Evolutionary conservation across 1,140 invertebrate species (phyloP).

Genomic region (Probaryconus sp.): DNA sequence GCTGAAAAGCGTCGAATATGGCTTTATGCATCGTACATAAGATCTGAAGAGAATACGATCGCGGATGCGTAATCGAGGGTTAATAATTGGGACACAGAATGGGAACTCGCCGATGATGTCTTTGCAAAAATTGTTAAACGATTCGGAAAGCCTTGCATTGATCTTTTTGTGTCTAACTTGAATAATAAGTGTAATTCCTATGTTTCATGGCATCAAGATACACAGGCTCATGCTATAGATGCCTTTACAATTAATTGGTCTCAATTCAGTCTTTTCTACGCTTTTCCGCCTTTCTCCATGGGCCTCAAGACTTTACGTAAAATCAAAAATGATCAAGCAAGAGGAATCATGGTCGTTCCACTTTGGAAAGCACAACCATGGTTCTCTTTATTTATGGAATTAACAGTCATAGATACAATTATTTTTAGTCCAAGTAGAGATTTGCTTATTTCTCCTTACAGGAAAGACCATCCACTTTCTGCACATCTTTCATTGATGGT

Average conservation of each 20-base stretch:
- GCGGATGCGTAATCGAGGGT: slow-evolving; percentile 16
- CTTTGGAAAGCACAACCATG: slow-evolving; percentile 33
- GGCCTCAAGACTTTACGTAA: slow-evolving; percentile 29
- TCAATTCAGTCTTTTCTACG: slow-evolving; percentile 30
- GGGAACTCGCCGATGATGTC: slow-evolving; percentile 8
- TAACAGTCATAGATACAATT: slow-evolving; percentile 1
- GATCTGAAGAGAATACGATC: slow-evolving; percentile 11
- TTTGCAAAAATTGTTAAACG: slow-evolving; percentile 6
- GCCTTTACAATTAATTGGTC: slow-evolving; percentile 36
- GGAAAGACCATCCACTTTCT: slow-evolving; percentile 4
- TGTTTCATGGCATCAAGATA: slow-evolving; percentile 25
- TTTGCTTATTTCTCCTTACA: slow-evolving; percentile 33
- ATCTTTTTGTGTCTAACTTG: slow-evolving; percentile 9
- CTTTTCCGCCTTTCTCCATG: slow-evolving; percentile 44
- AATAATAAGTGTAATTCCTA: slow-evolving; percentile 16
- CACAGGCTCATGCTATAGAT: slow-evolving; percentile 4
- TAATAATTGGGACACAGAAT: slow-evolving; percentile 15
- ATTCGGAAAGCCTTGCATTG: slow-evolving; percentile 7
- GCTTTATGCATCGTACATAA: slow-evolving; percentile 25
- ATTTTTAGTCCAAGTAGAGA: slow-evolving; percentile 32
- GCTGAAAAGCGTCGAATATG: slow-evolving; percentile 9
- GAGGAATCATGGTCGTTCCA: slow-evolving; percentile 32
- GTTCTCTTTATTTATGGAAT: slow-evolving; percentile 22
- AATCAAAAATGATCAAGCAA: slow-evolving; percentile 36
- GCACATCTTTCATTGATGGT: slow-evolving; percentile 23